Evolutionary conservation across 37 sponge, comb jelly and placozoan genomes (phyloP).

Genomic region (Theonella swinhoei): DNA sequence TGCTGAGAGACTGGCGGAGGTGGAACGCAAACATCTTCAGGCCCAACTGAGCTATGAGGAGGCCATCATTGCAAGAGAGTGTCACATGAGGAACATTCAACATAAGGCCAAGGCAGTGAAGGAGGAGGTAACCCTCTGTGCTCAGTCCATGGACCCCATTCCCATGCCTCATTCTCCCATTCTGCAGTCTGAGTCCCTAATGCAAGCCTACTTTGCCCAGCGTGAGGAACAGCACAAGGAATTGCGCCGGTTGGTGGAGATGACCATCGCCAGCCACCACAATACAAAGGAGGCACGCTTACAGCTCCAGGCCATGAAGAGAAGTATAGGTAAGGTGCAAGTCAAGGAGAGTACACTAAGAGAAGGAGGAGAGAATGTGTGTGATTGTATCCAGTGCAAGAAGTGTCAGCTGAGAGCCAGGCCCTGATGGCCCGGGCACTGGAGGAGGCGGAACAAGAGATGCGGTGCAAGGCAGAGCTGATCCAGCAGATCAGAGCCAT

Average conservation of each 20-base stretch:
- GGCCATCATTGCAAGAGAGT: slow-evolving; percentile 92
- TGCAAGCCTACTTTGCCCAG: slow-evolving; percentile 77
- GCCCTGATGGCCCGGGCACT: slow-evolving; percentile 87
- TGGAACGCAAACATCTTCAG: slow-evolving; percentile 82
- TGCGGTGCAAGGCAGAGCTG: slow-evolving; percentile 88
- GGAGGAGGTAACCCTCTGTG: slow-evolving; percentile 63
- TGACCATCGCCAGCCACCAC: slow-evolving; percentile 75
- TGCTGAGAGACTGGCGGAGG: slow-evolving; percentile 81
- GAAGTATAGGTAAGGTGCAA: slow-evolving; percentile 71
- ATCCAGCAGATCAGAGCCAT: slow-evolving; percentile 95
- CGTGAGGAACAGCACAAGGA: slow-evolving; percentile 74
- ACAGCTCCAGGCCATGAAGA: slow-evolving; percentile 86
- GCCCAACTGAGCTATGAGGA: slow-evolving; percentile 94
- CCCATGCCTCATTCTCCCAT: background rate
- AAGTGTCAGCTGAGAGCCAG: slow-evolving; percentile 86
- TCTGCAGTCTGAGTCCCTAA: slow-evolving; percentile 58
- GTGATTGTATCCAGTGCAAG: slow-evolving; percentile 80
- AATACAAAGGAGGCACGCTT: slow-evolving; percentile 73
- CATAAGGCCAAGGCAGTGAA: slow-evolving; percentile 72
- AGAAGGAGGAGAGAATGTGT: background rate
- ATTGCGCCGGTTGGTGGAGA: slow-evolving; percentile 87
- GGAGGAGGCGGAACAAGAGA: slow-evolving; percentile 91
- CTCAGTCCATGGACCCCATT: background rate
- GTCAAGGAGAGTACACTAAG: background rate
- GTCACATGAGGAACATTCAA: slow-evolving; percentile 52